phyloP scores from a whole-genome alignment of 2,113 vertebrate species.

The Rhinopomastus cyanomelas region DNA sequence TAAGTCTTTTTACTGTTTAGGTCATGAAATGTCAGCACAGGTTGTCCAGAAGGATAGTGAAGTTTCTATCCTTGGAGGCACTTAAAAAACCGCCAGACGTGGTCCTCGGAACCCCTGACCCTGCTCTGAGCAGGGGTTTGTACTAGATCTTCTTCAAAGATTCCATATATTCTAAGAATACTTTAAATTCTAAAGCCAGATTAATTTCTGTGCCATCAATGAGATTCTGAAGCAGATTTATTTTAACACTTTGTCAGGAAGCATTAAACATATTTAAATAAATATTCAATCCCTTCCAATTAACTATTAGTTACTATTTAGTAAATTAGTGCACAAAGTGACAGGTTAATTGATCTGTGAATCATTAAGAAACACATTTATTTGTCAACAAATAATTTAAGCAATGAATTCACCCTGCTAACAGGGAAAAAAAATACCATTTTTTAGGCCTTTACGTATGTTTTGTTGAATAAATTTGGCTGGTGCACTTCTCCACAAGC shows the following conservation, averaged over 20 bases:
- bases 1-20: not conserved
- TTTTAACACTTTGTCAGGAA: not conserved
- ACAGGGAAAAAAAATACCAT: not conserved
- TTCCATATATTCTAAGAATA: not conserved
- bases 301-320: constrained; percentile 24
- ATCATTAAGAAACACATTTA: constrained; percentile 32
- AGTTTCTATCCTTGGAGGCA: not conserved
- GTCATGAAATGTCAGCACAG: not conserved
- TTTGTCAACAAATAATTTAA: constrained; percentile 47
- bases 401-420: not conserved
- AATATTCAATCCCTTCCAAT: not conserved
- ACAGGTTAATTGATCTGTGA: constrained; percentile 3
- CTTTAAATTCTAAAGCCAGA: not conserved
- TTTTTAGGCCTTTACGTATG: not conserved
- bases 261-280: not conserved
- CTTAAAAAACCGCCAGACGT: not conserved
- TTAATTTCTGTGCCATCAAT: not conserved
- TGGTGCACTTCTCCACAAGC: not conserved
- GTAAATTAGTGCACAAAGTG: not conserved
- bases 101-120: not conserved
- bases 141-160: not conserved
- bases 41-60: not conserved
- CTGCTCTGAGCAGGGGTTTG: not conserved
- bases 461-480: not conserved
- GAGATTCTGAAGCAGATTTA: not conserved